These are phyloP conservation scores for Zonitis immaculata DNA, from an alignment of 2,888 invertebrate species.

Conservation along the genomic window DNA sequence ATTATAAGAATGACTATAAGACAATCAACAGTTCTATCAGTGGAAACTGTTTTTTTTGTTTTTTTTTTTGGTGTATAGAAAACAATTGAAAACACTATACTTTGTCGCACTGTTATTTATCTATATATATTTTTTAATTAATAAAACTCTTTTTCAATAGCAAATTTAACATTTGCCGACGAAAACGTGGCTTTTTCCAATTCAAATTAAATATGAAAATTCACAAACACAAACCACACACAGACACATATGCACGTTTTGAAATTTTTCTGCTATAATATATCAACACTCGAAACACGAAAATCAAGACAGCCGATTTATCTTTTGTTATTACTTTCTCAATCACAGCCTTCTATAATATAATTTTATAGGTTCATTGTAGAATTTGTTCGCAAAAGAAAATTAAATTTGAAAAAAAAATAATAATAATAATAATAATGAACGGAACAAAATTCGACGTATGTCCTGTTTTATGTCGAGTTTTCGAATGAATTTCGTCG, in stretches of 20 bases:
- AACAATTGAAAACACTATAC: too few relatives aligned
- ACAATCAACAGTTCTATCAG: too few relatives aligned
- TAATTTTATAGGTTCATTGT: not conserved
- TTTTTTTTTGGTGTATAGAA: too few relatives aligned
- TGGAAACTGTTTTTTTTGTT: too few relatives aligned
- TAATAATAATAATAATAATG: not conserved
- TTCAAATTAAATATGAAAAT: too few relatives aligned
- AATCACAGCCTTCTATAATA: constrained; percentile 31
- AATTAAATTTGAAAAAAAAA: not conserved
- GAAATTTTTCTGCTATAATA: not conserved
- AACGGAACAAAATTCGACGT: not conserved
- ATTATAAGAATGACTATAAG: too few relatives aligned
- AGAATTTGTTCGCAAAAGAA: not conserved
- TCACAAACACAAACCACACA: too few relatives aligned
- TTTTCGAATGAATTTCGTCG: constrained; percentile 27
- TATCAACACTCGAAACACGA: not conserved
- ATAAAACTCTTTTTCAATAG: too few relatives aligned
- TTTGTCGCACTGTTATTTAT: too few relatives aligned
- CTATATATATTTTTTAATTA: too few relatives aligned
- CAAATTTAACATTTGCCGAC: too few relatives aligned
- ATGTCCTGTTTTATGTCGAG: constrained; percentile 21
- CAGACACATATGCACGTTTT: not conserved
- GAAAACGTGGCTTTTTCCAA: too few relatives aligned
- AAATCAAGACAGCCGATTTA: not conserved
- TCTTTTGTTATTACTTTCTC: not conserved